Conservation (phyloP, 1,140 invertebrate genomes). For the Euglossa dilemma region DNA sequence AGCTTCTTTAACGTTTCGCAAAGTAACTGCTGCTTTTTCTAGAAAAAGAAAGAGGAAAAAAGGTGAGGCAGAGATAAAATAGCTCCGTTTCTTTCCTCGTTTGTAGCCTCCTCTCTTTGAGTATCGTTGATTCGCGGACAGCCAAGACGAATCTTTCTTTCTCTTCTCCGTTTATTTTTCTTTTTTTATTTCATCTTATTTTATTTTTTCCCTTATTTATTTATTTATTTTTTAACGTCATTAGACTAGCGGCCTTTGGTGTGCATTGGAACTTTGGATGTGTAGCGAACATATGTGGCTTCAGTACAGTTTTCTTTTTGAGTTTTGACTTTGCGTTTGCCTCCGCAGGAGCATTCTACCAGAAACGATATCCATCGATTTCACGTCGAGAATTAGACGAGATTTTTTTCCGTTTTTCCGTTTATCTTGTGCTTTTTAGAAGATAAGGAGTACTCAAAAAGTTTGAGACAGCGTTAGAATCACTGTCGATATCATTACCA, state of each 20-base stretch:
- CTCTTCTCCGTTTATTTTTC: constrained; percentile 1
- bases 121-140: not conserved
- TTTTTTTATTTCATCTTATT: not conserved
- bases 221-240: not conserved
- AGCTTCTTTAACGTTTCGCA: constrained; percentile 18
- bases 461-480: not conserved
- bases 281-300: constrained; percentile 62
- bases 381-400: not conserved
- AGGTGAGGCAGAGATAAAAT: not conserved
- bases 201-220: constrained; percentile 21
- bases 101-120: not conserved
- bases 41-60: not conserved
- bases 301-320: constrained; percentile 58
- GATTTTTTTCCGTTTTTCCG: not conserved
- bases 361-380: not conserved
- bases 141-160: not conserved
- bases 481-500: too few species aligned
- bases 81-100: not conserved
- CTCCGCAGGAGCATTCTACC: constrained; percentile 42
- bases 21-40: constrained; percentile 24
- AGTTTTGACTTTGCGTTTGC: constrained; percentile 43
- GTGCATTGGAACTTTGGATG: constrained; percentile 62
- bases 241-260: constrained; percentile 54
- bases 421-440: constrained; percentile 4
- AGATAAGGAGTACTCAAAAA: constrained; percentile 25